These are phyloP conservation scores for Aspidoscelis tigris DNA, from an alignment of 2,113 vertebrate species.

Conservation along the genomic window DNA sequence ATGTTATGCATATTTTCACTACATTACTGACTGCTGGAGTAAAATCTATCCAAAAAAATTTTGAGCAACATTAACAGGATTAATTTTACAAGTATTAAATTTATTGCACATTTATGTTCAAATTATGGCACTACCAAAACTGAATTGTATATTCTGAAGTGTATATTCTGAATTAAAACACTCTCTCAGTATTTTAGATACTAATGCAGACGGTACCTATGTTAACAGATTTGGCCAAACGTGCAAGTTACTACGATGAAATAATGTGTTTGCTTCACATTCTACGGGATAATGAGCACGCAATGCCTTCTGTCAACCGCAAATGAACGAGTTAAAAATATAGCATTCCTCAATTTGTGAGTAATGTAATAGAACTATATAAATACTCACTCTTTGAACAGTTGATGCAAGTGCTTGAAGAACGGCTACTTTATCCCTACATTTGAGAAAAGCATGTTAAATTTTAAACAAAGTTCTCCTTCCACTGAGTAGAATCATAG, in stretches of 20 bases:
- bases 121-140: neutral
- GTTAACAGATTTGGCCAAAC: neutral
- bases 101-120: neutral
- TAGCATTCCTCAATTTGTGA: neutral
- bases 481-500: neutral
- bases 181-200: too few relatives aligned
- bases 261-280: neutral
- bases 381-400: constrained; percentile 83
- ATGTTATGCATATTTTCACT: neutral
- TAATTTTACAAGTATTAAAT: neutral
- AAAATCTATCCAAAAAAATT: neutral
- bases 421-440: constrained; percentile 88
- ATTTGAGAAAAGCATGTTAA: constrained; percentile 40
- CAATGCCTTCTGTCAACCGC: neutral
- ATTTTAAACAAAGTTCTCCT: neutral
- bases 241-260: constrained; percentile 1
- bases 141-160: too few relatives aligned
- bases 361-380: neutral
- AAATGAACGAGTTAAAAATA: neutral
- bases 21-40: neutral
- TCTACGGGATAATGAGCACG: neutral
- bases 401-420: constrained; percentile 88
- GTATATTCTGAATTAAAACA: neutral
- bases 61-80: neutral
- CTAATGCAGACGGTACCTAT: too few relatives aligned